A percentile compares a stretch with the other conserved stretches of the same genome.
These are phyloP conservation scores for Halictus rubicundus DNA, from an alignment of 1,140 invertebrate genomes.

Conservation along the genomic window DNA sequence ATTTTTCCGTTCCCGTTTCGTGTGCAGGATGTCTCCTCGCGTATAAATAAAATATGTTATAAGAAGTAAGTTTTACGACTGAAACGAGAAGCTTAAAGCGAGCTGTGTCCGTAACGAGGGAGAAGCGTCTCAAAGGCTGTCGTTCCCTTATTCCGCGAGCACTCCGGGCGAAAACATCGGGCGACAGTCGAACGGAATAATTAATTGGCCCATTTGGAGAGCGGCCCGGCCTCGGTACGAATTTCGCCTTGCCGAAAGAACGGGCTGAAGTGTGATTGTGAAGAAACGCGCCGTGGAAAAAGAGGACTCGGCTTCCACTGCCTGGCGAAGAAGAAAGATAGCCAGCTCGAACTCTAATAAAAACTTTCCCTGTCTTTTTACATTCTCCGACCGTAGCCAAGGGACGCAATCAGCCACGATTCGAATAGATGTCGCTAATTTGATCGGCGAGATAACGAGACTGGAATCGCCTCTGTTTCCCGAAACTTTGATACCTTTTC, in stretches of 20 bases:
- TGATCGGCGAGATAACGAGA: slow-evolving; percentile 43
- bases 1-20: too few relatives aligned
- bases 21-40: not conserved
- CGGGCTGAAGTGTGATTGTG: not conserved
- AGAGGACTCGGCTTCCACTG: not conserved
- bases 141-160: not conserved
- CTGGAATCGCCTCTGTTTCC: not conserved
- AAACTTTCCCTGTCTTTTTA: slow-evolving; percentile 66
- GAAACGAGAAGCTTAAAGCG: not conserved
- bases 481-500: too few relatives aligned
- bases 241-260: slow-evolving; percentile 21
- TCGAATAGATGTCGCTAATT: slow-evolving; percentile 66
- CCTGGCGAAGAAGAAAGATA: not conserved
- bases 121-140: slow-evolving; percentile 18
- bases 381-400: slow-evolving; percentile 47
- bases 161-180: slow-evolving; percentile 34
- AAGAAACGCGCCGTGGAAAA: not conserved
- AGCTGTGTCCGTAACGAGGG: slow-evolving; percentile 10
- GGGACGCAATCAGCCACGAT: slow-evolving; percentile 69
- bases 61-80: not conserved
- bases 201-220: slow-evolving; percentile 57
- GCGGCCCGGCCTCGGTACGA: slow-evolving; percentile 16
- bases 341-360: slow-evolving; percentile 54
- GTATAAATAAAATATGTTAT: slow-evolving; percentile 22
- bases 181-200: slow-evolving; percentile 49